Base-by-base conservation (phyloP, 2,888 invertebrate genomes). In the Eupithecia subfuscata region DNA sequence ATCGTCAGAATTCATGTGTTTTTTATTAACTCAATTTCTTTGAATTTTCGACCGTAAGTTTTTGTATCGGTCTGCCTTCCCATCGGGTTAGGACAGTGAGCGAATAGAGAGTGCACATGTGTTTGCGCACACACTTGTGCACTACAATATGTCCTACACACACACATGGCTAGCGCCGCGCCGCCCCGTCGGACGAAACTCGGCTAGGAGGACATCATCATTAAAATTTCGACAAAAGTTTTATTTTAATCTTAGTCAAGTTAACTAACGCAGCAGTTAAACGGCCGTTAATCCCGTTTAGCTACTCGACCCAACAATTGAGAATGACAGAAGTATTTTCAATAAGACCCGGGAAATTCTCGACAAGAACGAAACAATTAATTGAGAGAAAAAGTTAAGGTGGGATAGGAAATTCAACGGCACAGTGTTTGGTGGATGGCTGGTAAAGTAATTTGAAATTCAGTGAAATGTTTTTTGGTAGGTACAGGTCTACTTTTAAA, bases 321-420 rank as follows among this genome's bases (percentile, higher is more conserved):
- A 70, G 74, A 77, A 74, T 73, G 63, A 79, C 81, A 81, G 79
- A 81, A 75, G 74, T 75, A 70, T 72, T 71, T 77, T 83, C 82
- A 86, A 85, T 85, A 85, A 83, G 75, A 75, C 81, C 80, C 75
- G 65, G 74, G 75, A 83, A 82, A 80, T 64, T 22, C 22, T 25
- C 25, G 22, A 25, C 64, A 8, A 18, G 80, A 83, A 77, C 70
- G 82, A 82, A 82, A 84, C 82, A 84, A 85, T 86, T 86, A 86
- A 85, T 82, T 83, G 76, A 22, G 25, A 76, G 71, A 76, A 76
- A 73, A 74, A 64, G 64, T 76, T 74, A 76, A 76, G 71, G 76
- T 76, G 64, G 69, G 18, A 64, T 8, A 64, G 60, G 70, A 75
- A 75, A 71, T 77, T 71, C 52, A 69, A 63, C n/a, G 37, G 1